phyloP scores from a whole-genome alignment of 1,140 invertebrate genomes.

The Neuroterus valhalla region DNA sequence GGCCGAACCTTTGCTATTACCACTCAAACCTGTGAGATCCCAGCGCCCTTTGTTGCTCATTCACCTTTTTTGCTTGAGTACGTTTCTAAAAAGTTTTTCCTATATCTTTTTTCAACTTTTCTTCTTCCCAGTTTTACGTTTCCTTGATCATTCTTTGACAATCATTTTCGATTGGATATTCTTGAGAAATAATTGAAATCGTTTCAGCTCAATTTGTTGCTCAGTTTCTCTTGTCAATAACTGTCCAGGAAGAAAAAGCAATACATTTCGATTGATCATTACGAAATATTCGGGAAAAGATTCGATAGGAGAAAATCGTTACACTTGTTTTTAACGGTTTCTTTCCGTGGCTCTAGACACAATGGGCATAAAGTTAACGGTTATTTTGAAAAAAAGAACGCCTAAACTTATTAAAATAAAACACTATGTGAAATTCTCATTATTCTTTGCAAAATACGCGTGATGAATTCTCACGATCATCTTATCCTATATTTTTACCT shows the following conservation, averaged over 20 bases:
- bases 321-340: not conserved
- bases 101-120: conserved; percentile 12
- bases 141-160: not conserved
- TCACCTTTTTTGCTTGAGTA: conserved; percentile 21
- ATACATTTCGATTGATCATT: no score
- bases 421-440: not conserved
- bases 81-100: not conserved
- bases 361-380: conserved; percentile 4
- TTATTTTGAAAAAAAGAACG: conserved; percentile 1
- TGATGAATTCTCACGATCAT: conserved; percentile 25
- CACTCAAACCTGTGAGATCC: conserved; percentile 20
- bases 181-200: not conserved
- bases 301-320: no score
- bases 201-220: not conserved
- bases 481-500: conserved; percentile 7
- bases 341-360: not conserved
- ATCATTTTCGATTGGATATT: not conserved
- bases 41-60: conserved; percentile 22
- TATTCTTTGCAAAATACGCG: conserved; percentile 25
- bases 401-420: not conserved
- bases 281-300: no score
- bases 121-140: not conserved
- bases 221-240: not conserved
- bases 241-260: no score
- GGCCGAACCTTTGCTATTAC: conserved; percentile 28